Percentiles rank a stretch among this genome's conserved stretches.
phyloP scores from a whole-genome alignment of 2,113 vertebrate genomes.

The Vanacampus margaritifer region DNA sequence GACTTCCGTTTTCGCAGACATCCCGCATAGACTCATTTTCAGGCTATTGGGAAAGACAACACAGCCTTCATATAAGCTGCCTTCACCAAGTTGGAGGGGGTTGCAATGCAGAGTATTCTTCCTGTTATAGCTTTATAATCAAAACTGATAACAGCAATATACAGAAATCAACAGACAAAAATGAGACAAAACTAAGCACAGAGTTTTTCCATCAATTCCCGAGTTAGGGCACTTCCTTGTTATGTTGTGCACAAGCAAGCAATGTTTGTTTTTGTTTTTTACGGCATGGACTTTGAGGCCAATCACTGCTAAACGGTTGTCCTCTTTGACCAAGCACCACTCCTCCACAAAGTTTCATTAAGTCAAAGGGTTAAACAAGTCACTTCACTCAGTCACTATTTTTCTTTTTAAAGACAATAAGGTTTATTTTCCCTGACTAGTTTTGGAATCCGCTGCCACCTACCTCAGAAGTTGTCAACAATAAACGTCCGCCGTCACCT shows the following conservation, averaged over 20 bases:
- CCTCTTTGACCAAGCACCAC: not conserved
- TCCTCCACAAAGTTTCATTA: not conserved
- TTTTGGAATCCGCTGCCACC: too few species aligned
- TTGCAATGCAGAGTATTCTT: not conserved
- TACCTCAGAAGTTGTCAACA: too few species aligned
- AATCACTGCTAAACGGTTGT: not conserved
- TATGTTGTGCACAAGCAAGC: too few species aligned
- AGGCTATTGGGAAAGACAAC: not conserved
- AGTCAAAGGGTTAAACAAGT: too few species aligned
- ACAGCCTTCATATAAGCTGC: not conserved
- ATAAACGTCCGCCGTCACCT: too few species aligned
- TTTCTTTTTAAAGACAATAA: too few species aligned
- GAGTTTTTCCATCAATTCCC: too few species aligned
- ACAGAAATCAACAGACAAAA: not conserved
- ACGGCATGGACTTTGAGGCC: too few species aligned
- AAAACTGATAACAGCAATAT: not conserved
- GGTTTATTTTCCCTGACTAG: too few species aligned
- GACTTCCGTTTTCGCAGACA: not conserved
- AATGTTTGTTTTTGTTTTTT: not conserved
- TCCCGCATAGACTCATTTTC: not conserved
- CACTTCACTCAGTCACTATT: too few species aligned
- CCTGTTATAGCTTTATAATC: not conserved
- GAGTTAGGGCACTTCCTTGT: too few species aligned
- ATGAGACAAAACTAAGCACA: too few species aligned
- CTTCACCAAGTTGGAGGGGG: not conserved